phyloP scores from a whole-genome alignment of 2,888 invertebrate species.

The Pherbina coryleti region DNA sequence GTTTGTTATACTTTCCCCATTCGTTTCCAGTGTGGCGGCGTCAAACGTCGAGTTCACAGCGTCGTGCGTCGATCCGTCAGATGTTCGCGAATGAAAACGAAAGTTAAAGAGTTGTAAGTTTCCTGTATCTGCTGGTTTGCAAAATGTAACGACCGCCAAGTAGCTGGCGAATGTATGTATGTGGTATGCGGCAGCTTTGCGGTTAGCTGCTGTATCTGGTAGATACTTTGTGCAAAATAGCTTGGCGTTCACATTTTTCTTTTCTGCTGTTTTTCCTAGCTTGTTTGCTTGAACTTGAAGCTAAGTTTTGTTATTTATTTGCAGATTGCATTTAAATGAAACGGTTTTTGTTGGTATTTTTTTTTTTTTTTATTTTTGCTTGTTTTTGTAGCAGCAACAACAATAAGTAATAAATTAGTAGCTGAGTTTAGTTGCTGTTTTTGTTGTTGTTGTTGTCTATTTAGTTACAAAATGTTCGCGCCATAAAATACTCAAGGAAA shows the following conservation, averaged over 20 bases:
- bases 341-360: not conserved
- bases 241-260: conserved; percentile 2
- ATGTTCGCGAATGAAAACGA: conserved; percentile 63
- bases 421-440: not conserved
- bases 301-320: conserved; percentile 9
- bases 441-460: not conserved
- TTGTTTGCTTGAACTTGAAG: conserved; percentile 4
- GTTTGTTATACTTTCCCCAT: not conserved
- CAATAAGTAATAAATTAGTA: not conserved
- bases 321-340: conserved; percentile 2
- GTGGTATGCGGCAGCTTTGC: not conserved
- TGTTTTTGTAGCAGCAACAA: not conserved
- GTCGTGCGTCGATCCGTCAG: not conserved
- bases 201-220: not conserved
- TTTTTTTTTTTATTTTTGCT: conserved; percentile 11
- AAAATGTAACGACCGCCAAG: not conserved
- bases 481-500: conserved; percentile 1
- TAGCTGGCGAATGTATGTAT: not conserved
- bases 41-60: not conserved
- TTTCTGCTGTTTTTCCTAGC: not conserved
- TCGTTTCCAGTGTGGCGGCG: not conserved
- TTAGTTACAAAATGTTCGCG: not conserved
- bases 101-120: conserved; percentile 54
- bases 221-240: not conserved
- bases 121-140: conserved; percentile 49